A percentile compares a stretch with the other conserved stretches of the same genome.
phyloP scores from a whole-genome alignment of 1,140 invertebrate species.

The Drosophila arawakana region DNA sequence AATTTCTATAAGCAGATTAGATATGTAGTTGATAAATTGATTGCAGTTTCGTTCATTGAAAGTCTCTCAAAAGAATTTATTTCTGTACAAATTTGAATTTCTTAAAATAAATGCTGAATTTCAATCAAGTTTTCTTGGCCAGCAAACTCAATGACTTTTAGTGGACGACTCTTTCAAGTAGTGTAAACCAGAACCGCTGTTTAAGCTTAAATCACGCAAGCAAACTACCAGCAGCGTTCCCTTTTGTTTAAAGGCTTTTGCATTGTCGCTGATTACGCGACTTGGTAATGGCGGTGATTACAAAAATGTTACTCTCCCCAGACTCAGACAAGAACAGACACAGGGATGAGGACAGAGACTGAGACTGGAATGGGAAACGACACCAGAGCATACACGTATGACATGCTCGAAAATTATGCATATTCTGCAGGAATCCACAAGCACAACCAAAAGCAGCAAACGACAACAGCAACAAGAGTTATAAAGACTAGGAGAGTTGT shows the following conservation, averaged over 20 bases:
- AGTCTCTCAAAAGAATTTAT: not conserved
- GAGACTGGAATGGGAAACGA: constrained; percentile 14
- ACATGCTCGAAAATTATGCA: constrained; percentile 79
- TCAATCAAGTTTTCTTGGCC: too few relatives aligned
- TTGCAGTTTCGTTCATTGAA: not conserved
- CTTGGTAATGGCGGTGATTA: constrained; percentile 78
- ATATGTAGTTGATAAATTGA: not conserved
- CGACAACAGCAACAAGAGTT: constrained; percentile 31
- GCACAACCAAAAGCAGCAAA: constrained; percentile 37
- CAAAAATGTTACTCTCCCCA: constrained; percentile 55
- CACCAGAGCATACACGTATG: constrained; percentile 59
- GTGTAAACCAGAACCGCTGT: constrained; percentile 19
- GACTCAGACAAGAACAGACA: constrained; percentile 10
- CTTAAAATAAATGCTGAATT: not conserved
- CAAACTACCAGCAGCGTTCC: constrained; percentile 46
- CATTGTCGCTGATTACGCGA: constrained; percentile 76
- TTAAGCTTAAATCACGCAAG: constrained; percentile 35
- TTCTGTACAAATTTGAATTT: too few relatives aligned
- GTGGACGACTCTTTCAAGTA: not conserved
- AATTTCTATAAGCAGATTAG: not conserved
- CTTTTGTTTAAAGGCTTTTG: constrained; percentile 53
- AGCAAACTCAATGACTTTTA: not conserved
- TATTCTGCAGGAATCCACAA: constrained; percentile 69
- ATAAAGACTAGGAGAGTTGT: not conserved
- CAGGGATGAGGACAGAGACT: not conserved